Evolutionary conservation across 30 jellyfish, hydroid and myxozoan species (phyloP).

Genomic region (Aurelia aurita complex sp. Pacific): DNA sequence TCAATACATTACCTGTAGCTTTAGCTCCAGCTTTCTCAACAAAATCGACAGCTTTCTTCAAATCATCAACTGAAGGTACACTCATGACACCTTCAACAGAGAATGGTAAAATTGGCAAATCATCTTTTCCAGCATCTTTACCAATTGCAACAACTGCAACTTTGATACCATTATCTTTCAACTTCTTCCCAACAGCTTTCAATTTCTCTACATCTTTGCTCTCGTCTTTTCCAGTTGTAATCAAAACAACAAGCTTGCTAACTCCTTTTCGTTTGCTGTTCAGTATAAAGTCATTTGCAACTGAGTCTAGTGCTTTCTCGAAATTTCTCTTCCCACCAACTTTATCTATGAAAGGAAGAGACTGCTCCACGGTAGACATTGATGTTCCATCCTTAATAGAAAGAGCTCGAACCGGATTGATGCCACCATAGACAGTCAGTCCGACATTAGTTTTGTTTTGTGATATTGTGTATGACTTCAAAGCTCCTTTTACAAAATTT

Average conservation of each 20-base stretch:
- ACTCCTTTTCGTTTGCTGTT: background rate
- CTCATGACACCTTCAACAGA: background rate
- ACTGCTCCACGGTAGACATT: background rate
- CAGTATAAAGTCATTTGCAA: background rate
- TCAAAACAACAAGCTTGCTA: constrained; percentile 41
- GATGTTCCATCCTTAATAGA: background rate
- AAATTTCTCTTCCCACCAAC: constrained; percentile 4
- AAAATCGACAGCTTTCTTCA: constrained; percentile 36
- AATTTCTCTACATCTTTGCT: constrained; percentile 3
- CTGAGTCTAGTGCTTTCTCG: background rate
- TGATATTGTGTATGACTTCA: constrained; percentile 50
- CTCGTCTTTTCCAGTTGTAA: constrained; percentile 35
- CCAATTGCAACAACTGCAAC: constrained; percentile 59
- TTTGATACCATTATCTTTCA: constrained; percentile 60
- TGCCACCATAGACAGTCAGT: constrained; percentile 39
- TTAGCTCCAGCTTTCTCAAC: constrained; percentile 23
- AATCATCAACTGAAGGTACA: background rate
- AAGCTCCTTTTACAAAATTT: constrained; percentile 26
- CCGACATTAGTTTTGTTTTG: constrained; percentile 44
- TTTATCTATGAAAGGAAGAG: background rate
- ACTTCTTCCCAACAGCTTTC: constrained; percentile 16
- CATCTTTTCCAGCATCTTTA: background rate
- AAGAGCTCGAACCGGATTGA: background rate
- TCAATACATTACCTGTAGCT: constrained; percentile 22
- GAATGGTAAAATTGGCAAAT: background rate